phyloP scores from a whole-genome alignment of 2,797 vertebrate species.

The Balearica regulorum region DNA sequence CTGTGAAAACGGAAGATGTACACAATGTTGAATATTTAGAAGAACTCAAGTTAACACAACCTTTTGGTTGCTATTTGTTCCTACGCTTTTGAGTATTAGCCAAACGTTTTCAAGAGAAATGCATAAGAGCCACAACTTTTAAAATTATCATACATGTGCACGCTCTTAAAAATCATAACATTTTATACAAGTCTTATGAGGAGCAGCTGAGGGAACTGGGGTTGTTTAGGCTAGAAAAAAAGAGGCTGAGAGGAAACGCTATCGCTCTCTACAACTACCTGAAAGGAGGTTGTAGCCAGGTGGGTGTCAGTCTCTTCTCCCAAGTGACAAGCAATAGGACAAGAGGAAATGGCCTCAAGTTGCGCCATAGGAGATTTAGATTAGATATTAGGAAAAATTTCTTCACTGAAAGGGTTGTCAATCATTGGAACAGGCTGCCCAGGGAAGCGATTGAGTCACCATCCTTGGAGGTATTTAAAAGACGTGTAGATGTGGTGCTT shows the following conservation, averaged over 20 bases:
- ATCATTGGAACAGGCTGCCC: background rate
- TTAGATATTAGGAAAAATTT: background rate
- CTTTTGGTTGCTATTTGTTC: background rate
- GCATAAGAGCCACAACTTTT: background rate
- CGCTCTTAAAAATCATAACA: background rate
- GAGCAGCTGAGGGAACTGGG: background rate
- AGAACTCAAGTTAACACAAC: background rate
- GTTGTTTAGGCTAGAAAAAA: background rate
- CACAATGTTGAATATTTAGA: background rate
- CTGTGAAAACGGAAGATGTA: background rate
- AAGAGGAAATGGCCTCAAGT: background rate
- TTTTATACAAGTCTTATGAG: background rate
- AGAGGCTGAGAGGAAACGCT: background rate
- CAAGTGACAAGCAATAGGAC: background rate
- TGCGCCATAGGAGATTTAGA: background rate
- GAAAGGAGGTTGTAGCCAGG: background rate
- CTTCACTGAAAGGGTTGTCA: background rate
- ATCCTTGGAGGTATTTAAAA: background rate
- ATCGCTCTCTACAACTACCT: background rate
- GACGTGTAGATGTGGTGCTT: accelerated
- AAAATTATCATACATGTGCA: background rate
- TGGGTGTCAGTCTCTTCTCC: accelerated
- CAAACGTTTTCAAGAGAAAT: background rate
- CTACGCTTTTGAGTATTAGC: background rate
- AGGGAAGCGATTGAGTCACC: background rate